Conservation (phyloP, 2,113 vertebrate species). For the Chamaea fasciata region DNA sequence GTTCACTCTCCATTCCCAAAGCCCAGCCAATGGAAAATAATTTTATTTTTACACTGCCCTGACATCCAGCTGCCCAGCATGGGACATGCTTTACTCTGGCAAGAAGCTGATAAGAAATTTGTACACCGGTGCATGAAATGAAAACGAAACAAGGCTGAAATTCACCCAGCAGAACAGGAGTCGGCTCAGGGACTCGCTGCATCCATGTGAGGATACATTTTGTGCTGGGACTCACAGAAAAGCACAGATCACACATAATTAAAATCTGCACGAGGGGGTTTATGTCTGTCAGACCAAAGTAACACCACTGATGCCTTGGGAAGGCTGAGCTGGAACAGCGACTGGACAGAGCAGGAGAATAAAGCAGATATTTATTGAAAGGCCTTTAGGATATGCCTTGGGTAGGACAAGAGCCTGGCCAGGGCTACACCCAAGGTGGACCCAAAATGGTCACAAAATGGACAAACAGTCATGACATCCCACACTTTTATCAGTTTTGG, state of each 20-base stretch:
- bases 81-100: not conserved
- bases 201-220: not conserved
- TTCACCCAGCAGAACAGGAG: not conserved
- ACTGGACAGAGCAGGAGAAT: not conserved
- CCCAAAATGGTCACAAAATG: not conserved
- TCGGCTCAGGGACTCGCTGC: not conserved
- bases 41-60: not conserved
- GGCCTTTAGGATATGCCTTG: not conserved
- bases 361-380: not conserved
- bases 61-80: not conserved
- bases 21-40: not conserved
- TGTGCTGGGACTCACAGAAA: not conserved
- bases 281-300: not conserved
- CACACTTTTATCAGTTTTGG: not conserved
- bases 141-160: slow-evolving; percentile 15
- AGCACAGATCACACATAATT: not conserved
- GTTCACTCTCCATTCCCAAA: not conserved
- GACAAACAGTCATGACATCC: rapidly evolving
- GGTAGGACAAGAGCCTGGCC: not conserved
- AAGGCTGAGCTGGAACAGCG: not conserved
- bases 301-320: not conserved
- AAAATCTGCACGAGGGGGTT: not conserved
- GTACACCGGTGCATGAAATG: slow-evolving; percentile 10
- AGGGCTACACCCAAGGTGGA: not conserved
- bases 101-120: slow-evolving; percentile 26